Evolutionary conservation across 2,888 invertebrate species (phyloP), one percentile per base, ranked within the genome.

Genomic region (Cylloceria caligata): DNA sequence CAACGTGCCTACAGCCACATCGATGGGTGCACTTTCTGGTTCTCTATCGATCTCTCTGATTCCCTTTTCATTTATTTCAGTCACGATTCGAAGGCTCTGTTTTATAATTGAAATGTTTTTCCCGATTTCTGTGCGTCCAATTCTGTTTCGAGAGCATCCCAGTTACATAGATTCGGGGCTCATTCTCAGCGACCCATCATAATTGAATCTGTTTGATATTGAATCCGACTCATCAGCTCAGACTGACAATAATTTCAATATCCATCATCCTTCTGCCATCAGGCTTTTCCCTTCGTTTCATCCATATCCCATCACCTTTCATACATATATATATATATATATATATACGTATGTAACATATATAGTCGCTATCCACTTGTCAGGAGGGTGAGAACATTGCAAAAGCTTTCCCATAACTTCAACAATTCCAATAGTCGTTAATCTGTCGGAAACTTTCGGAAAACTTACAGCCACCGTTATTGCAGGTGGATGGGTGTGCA

Each of bases 391-490:
- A 67, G 36, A 47, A 64, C 49, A 64, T 81, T 64, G 79, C 73
- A 67, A 69, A 57, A 77, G 80, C 81, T 84, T 84, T 83, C 84
- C 87, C 88, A 89, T 90, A 90, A 89, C 88, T 89, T 87, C 84
- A 89, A 90, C 89, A 89, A 90, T 91, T 91, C 89, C 90, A 89
- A 89, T 90, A 91, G 89, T 91, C 90, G 89, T 91, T 90, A 90
- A 91, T 91, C 90, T 89, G 88, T 89, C 90, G 86, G 84, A 86
- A 90, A 91, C 80, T 90, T 90, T 88, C 60, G 84, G 86, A 87
- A 89, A 90, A 90, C 89, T 89, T 89, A 87, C 74, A 78, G 80
- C 77, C 74, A 68, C 72, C 87, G 87, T 90, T 91, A 88, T 89
- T 90, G 90, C 88, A 87, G 88, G 86, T 88, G 86, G 76, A 86